A percentile compares a stretch with the other conserved stretches of the same genome.
Evolutionary conservation across 2,888 invertebrate genomes (phyloP).

Genomic region (Adineta ricciae): DNA sequence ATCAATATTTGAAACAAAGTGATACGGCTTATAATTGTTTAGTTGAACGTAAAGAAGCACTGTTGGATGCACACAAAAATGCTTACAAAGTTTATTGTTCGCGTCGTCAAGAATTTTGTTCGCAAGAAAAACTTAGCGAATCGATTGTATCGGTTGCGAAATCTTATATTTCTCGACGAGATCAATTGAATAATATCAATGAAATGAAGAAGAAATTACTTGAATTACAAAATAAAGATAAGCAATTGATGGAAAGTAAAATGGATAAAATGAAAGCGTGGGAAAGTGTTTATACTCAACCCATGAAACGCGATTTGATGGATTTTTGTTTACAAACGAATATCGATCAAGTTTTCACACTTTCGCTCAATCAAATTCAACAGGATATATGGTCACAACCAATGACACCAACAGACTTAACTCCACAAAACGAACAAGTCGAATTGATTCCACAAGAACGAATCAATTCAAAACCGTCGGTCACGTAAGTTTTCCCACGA

Average conservation of each 20-base stretch:
- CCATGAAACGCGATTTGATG: background rate
- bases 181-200: background rate
- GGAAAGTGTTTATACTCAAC: slow-evolving; percentile 9
- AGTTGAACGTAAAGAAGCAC: background rate
- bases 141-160: background rate
- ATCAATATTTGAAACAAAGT: slow-evolving; percentile 21
- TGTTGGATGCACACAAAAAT: background rate
- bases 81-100: background rate
- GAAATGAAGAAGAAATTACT: background rate
- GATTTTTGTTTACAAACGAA: background rate
- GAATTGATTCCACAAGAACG: background rate
- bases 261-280: background rate
- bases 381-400: background rate
- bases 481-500: background rate
- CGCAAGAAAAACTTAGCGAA: background rate
- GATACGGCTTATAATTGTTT: background rate
- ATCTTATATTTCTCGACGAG: background rate
- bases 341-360: background rate
- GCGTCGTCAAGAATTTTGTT: background rate
- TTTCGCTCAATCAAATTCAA: slow-evolving; percentile 12
- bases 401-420: background rate
- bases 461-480: background rate
- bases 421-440: background rate
- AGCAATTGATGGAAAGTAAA: background rate
- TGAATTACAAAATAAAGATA: background rate